Conservation (phyloP, 2,888 invertebrate species). For the Ectobius pallidus region DNA sequence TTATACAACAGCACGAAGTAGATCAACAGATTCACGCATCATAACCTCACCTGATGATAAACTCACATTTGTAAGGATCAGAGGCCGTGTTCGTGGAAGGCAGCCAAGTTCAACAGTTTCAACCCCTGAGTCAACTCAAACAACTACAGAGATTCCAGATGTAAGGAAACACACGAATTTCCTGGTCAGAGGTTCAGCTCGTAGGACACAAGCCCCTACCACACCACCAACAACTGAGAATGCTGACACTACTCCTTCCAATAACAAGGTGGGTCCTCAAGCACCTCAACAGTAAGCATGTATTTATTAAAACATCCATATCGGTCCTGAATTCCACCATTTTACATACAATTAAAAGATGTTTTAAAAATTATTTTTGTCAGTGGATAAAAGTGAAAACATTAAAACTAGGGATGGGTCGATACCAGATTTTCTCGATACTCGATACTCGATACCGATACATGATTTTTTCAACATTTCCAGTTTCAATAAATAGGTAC, state of each 20-base stretch:
- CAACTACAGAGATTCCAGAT: background rate
- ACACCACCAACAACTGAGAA: conserved; percentile 35
- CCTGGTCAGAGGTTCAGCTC: conserved; percentile 24
- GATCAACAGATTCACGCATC: background rate
- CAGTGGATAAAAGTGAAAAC: too few species aligned
- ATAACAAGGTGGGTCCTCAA: background rate
- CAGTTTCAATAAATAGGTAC: too few species aligned
- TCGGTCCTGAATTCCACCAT: too few species aligned
- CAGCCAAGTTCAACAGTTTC: background rate
- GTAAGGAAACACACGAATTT: conserved; percentile 20
- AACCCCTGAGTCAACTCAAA: background rate
- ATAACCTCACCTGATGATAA: background rate
- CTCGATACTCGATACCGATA: too few species aligned
- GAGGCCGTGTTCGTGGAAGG: conserved; percentile 26
- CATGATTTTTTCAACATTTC: too few species aligned
- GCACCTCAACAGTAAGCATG: too few species aligned
- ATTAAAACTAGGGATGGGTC: too few species aligned
- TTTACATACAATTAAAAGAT: too few species aligned
- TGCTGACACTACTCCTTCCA: conserved; percentile 40
- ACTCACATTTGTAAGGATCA: conserved; percentile 21
- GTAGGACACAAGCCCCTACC: conserved; percentile 39
- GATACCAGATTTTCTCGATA: too few species aligned
- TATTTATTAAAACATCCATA: too few species aligned
- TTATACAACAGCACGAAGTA: too few species aligned
- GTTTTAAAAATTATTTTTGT: too few species aligned